These are phyloP conservation scores for Acanthosepion lycidas DNA, from an alignment of 2,888 invertebrate species.

Conservation along the genomic window DNA sequence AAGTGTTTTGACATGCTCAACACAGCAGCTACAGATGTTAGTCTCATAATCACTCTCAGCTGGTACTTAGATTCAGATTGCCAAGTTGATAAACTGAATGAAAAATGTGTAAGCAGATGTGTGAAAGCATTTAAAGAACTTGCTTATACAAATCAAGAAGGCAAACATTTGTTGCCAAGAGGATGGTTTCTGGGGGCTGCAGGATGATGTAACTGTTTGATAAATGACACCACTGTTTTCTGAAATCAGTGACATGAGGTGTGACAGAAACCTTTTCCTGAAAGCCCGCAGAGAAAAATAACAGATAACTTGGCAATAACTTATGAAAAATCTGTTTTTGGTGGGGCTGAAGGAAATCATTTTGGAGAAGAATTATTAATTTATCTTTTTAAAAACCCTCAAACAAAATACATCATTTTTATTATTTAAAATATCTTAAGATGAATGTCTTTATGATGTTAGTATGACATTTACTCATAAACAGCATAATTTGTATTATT, in stretches of 20 bases:
- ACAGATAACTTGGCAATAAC: neutral
- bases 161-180: neutral
- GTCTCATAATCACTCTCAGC: neutral
- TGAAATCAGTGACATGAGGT: slow-evolving; percentile 12
- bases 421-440: no score
- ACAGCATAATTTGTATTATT: no score
- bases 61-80: slow-evolving; percentile 3
- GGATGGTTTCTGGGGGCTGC: neutral
- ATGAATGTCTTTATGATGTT: no score
- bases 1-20: neutral
- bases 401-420: no score
- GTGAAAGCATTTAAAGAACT: slow-evolving; percentile 13
- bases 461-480: no score
- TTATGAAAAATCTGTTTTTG: neutral
- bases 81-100: slow-evolving; percentile 8
- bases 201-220: slow-evolving; percentile 3
- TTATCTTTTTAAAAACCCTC: neutral
- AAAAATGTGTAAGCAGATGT: neutral
- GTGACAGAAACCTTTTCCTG: neutral
- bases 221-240: slow-evolving; percentile 15
- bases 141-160: slow-evolving; percentile 33
- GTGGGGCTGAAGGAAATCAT: neutral
- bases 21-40: slow-evolving; percentile 13
- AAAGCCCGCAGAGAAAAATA: neutral
- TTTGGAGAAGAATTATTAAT: neutral